Percentiles rank a stretch among this genome's conserved stretches.
These are phyloP conservation scores for Cyanistes caeruleus DNA, from an alignment of 2,113 vertebrate species.

Conservation along the genomic window DNA sequence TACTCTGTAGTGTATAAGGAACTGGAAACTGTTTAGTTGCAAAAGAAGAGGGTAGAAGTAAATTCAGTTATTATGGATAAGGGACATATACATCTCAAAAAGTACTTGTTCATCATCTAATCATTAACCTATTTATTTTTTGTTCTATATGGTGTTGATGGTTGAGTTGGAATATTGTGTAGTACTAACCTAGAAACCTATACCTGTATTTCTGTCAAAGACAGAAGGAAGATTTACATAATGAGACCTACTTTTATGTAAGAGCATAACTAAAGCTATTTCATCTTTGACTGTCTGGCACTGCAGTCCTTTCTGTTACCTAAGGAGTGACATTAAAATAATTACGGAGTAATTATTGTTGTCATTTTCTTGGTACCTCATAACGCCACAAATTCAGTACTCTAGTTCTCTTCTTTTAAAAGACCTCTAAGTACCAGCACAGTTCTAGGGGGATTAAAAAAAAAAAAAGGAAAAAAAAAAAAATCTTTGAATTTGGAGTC, in stretches of 20 bases:
- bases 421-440: background rate
- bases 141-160: background rate
- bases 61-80: background rate
- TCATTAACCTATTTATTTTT: background rate
- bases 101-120: background rate
- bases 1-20: background rate
- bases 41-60: background rate
- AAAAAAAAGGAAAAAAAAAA: background rate
- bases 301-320: background rate
- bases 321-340: background rate
- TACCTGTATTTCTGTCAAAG: background rate
- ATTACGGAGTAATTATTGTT: background rate
- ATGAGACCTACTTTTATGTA: background rate
- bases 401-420: background rate
- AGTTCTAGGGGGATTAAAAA: rapidly evolving
- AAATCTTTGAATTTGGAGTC: background rate
- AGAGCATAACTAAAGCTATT: background rate
- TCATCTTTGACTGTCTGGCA: background rate
- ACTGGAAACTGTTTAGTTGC: background rate
- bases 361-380: background rate
- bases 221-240: background rate
- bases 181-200: background rate
- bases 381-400: background rate
- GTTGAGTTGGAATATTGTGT: background rate
- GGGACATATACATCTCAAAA: background rate